Conservation (phyloP, 2,113 vertebrate species). For the Tenebrosternarchus preto region DNA sequence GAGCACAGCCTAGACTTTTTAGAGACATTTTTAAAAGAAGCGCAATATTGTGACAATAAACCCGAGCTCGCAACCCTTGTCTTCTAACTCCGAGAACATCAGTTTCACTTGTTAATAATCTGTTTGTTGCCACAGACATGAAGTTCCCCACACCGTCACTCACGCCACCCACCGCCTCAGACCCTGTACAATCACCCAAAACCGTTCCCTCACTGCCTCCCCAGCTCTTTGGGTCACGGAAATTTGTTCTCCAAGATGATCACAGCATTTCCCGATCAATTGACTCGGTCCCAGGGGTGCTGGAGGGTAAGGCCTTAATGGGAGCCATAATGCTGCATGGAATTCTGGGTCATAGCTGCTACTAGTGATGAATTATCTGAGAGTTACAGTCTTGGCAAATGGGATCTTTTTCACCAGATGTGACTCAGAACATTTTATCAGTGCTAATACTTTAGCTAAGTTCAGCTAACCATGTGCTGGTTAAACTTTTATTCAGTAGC, state of each 20-base stretch:
- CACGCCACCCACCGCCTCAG: constrained; percentile 90
- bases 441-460: too few species aligned
- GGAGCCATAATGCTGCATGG: constrained; percentile 82
- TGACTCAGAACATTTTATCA: too few species aligned
- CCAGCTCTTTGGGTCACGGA: constrained; percentile 95
- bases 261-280: constrained; percentile 93
- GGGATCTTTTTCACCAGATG: too few species aligned
- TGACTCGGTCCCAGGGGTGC: constrained; percentile 92
- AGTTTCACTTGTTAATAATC: constrained; percentile 78
- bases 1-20: neutral
- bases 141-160: constrained; percentile 90
- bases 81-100: constrained; percentile 51
- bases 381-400: too few species aligned
- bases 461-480: too few species aligned
- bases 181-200: constrained; percentile 91
- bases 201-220: constrained; percentile 94
- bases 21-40: neutral
- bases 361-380: constrained; percentile 26
- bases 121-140: constrained; percentile 99
- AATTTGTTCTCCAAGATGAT: constrained; percentile 94
- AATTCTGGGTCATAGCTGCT: constrained; percentile 79
- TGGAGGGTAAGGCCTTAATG: constrained; percentile 94
- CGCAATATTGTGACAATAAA: neutral
- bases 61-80: constrained; percentile 41
- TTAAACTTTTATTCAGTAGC: constrained; percentile 49